Evolutionary conservation across 2,113 vertebrate genomes (phyloP).

Genomic region (Grus americana): DNA sequence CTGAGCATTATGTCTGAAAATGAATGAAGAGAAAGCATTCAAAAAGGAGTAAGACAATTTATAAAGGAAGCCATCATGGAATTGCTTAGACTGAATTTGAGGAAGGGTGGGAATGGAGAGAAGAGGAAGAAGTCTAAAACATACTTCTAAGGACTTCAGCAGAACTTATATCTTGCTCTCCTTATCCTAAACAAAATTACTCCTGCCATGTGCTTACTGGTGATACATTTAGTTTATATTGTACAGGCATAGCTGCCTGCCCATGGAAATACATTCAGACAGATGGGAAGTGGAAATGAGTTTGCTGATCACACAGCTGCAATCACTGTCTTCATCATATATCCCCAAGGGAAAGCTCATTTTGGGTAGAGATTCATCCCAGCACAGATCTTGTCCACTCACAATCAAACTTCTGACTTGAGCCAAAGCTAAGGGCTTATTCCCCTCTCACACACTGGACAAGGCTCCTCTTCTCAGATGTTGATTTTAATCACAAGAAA

Average conservation of each 20-base stretch:
- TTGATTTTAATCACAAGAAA: background rate
- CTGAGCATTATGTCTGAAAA: constrained; percentile 26
- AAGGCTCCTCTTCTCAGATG: background rate
- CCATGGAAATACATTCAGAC: background rate
- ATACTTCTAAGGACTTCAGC: background rate
- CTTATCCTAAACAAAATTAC: background rate
- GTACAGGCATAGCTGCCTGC: background rate
- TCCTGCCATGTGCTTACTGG: background rate
- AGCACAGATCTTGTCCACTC: background rate
- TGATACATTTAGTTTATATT: background rate
- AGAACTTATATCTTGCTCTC: background rate
- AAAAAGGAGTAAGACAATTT: background rate
- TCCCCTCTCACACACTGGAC: background rate
- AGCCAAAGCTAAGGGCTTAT: background rate
- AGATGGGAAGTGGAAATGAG: background rate
- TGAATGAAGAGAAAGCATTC: constrained; percentile 1
- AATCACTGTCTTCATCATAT: background rate
- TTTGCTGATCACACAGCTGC: constrained; percentile 16
- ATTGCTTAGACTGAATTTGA: background rate
- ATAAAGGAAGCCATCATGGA: background rate
- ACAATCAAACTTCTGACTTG: background rate
- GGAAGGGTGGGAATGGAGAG: background rate
- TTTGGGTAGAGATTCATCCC: background rate
- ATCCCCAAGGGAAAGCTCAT: background rate
- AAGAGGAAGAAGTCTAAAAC: background rate